A percentile compares a stretch with the other conserved stretches of the same genome.
phyloP scores from a whole-genome alignment of 2,113 vertebrate genomes.

The Rhea pennata region DNA sequence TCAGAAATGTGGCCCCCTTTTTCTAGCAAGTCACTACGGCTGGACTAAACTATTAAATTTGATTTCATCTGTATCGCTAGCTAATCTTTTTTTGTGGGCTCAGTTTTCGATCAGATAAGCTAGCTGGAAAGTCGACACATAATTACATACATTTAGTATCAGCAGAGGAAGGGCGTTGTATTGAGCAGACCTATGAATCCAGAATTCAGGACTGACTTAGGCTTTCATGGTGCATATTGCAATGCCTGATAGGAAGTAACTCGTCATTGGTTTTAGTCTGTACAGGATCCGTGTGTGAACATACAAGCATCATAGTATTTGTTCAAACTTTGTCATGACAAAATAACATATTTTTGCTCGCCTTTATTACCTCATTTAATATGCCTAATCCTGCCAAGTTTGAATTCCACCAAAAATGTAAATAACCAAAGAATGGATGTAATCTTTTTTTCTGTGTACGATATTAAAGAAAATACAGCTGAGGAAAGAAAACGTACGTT shows the following conservation, averaged over 20 bases:
- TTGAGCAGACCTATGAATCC: not conserved
- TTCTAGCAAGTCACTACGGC: not conserved
- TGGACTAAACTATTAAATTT: not conserved
- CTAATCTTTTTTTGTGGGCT: not conserved
- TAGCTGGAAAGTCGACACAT: not conserved
- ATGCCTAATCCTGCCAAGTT: not conserved
- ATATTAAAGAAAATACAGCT: not conserved
- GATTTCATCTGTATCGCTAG: not conserved
- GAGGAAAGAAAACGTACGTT: not conserved
- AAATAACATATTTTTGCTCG: not conserved
- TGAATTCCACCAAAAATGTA: not conserved
- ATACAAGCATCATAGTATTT: not conserved
- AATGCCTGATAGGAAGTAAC: not conserved
- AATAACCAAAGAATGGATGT: not conserved
- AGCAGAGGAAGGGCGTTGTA: not conserved
- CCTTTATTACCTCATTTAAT: not conserved
- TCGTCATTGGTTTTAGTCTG: not conserved
- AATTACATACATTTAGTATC: not conserved
- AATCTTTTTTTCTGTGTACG: not conserved
- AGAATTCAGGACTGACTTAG: not conserved
- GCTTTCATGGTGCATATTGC: not conserved
- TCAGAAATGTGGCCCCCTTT: not conserved
- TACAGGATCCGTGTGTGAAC: not conserved
- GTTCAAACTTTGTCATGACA: not conserved
- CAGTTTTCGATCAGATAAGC: not conserved